Base-by-base conservation (phyloP, 2,797 vertebrate species). In the Syndactyla subalaris region DNA sequence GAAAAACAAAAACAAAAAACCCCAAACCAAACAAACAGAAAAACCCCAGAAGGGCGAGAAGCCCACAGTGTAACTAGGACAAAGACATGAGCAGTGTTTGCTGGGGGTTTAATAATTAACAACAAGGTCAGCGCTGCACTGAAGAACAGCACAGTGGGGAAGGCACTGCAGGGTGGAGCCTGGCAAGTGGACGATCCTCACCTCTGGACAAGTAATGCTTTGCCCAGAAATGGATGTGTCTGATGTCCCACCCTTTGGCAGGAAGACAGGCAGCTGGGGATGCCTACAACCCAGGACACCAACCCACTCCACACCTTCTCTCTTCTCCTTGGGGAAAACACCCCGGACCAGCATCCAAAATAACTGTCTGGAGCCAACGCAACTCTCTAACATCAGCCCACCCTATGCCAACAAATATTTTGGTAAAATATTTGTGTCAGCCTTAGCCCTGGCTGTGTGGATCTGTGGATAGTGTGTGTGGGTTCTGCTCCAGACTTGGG, bases 101-200 rank as follows among this genome's bases (percentile, higher is more conserved):
- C 94, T 68, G 76, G 82, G 91, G 82, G 92, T 91, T 97, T 95
- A 97, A 97, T 96, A 92, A 96, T 96, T 97, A 96, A 96, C 95
- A 93, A 91, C 93, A 93, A 94, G 95, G 94, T 95, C 96, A 95
- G 85, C 0, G 1, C 73, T 39, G 77, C 79, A 62, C 4, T 19
- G 52, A 88, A 85, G 92, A 88, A 48, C 12, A 0, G 82, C 76
- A 66, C 29, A 24, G 48, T 51, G 46, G 59, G 48, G 81, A 82
- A 85, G 26, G 48, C 55, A 38, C 59, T 78, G 89, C 58, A 49
- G 41, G 27, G 71, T n/a, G 74, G 58, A 86, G 66, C 46, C 54
- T 0, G 0, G 76, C 68, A 5, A 0, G 10, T 34, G 39, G 43
- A 65, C 0, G 4, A 55, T 52, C 74, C 74, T 90, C 61, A 36